These are phyloP conservation scores for Chromis chromis DNA, from an alignment of 2,797 vertebrate species.

Conservation along the genomic window DNA sequence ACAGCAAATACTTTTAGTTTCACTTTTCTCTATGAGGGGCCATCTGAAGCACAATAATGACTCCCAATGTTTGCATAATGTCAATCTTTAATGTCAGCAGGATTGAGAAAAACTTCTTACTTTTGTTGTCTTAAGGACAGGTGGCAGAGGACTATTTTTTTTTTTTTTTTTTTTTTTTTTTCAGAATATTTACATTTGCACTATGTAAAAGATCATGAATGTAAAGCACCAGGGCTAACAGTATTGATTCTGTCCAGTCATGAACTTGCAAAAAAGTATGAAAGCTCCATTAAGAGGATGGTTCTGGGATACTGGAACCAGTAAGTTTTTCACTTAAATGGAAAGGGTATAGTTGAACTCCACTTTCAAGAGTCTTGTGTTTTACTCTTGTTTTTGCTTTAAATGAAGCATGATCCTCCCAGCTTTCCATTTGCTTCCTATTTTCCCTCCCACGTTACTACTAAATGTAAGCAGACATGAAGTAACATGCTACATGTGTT, in stretches of 20 bases:
- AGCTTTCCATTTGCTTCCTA: not conserved
- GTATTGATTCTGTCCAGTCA: too few relatives aligned
- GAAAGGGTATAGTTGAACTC: not conserved
- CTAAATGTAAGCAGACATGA: conserved; percentile 25
- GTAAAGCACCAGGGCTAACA: too few relatives aligned
- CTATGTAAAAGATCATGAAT: too few relatives aligned
- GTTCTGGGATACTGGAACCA: not conserved
- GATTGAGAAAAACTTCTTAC: too few relatives aligned
- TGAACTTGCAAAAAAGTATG: too few relatives aligned
- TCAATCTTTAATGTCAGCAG: too few relatives aligned
- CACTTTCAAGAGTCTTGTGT: not conserved
- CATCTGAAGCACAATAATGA: not conserved
- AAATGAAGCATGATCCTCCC: not conserved
- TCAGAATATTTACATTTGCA: too few relatives aligned
- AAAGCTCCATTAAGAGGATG: not conserved
- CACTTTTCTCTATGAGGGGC: conserved; percentile 10
- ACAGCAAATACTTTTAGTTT: conserved; percentile 39
- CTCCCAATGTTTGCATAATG: not conserved
- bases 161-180: too few relatives aligned
- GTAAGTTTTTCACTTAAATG: not conserved
- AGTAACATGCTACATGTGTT: conserved; percentile 41
- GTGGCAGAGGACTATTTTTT: too few relatives aligned
- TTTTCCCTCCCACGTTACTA: conserved; percentile 2
- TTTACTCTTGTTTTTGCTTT: conserved; percentile 18
- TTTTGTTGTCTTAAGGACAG: too few relatives aligned